phyloP scores from a whole-genome alignment of 2,113 vertebrate species.

The Hippocampus abdominalis region DNA sequence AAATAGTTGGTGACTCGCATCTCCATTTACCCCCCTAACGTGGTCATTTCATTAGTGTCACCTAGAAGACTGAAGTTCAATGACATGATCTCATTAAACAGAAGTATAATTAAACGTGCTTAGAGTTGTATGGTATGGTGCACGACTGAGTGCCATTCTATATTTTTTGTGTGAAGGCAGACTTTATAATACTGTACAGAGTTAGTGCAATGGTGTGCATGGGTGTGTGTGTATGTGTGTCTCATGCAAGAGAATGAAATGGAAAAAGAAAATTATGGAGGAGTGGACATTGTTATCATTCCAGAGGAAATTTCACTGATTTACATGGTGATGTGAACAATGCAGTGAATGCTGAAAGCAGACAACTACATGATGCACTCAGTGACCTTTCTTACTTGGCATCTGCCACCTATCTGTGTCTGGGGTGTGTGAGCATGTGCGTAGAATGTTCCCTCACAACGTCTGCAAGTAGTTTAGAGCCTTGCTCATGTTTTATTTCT shows the following conservation, averaged over 20 bases:
- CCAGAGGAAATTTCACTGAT: slow-evolving; percentile 71
- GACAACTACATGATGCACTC: slow-evolving; percentile 60
- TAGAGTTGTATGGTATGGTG: too few species aligned
- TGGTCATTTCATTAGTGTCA: too few species aligned
- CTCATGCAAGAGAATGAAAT: not conserved
- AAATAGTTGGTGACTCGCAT: too few species aligned
- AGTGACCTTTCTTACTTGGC: slow-evolving; percentile 59
- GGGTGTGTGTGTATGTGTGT: not conserved
- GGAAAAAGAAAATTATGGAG: slow-evolving; percentile 33
- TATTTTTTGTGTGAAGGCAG: not conserved
- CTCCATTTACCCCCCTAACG: too few species aligned
- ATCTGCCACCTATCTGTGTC: slow-evolving; percentile 66
- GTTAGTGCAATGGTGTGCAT: not conserved
- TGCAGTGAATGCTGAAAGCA: slow-evolving; percentile 48
- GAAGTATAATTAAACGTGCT: too few species aligned
- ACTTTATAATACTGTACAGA: not conserved
- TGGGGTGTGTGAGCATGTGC: slow-evolving; percentile 6
- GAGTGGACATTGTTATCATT: slow-evolving; percentile 61
- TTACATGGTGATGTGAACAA: slow-evolving; percentile 60
- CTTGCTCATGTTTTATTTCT: slow-evolving; percentile 46
- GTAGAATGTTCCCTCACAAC: slow-evolving; percentile 37
- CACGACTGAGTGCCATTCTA: too few species aligned
- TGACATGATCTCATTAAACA: too few species aligned
- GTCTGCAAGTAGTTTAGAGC: slow-evolving; percentile 55
- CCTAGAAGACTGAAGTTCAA: too few species aligned